Conservation (phyloP, 1,140 invertebrate genomes). For the Eciton burchellii region DNA sequence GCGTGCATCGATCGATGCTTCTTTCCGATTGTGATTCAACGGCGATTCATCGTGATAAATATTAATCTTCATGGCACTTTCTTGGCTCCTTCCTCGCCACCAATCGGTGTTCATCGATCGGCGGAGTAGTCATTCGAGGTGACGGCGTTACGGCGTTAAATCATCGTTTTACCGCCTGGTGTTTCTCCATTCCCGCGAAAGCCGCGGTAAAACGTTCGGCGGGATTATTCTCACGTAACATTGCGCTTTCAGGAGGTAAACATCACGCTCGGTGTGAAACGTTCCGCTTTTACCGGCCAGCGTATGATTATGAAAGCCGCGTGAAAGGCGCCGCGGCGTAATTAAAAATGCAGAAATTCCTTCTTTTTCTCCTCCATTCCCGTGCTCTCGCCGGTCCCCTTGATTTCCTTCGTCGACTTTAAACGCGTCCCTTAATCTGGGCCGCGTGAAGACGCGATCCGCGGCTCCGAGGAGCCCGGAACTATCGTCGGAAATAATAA, state of each 20-base stretch:
- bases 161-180: neutral
- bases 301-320: slow-evolving; percentile 16
- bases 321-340: slow-evolving; percentile 29
- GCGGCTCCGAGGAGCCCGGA: slow-evolving; percentile 21
- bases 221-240: slow-evolving; percentile 26
- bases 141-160: neutral
- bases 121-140: neutral
- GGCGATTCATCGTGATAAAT: too few species aligned
- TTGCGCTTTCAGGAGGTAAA: slow-evolving; percentile 1
- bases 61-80: too few species aligned
- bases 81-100: neutral
- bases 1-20: too few species aligned
- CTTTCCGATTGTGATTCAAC: too few species aligned
- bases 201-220: neutral
- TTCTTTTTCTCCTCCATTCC: slow-evolving; percentile 10
- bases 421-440: slow-evolving; percentile 48
- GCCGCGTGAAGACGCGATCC: slow-evolving; percentile 46
- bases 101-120: neutral
- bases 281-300: neutral
- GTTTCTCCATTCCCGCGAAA: neutral
- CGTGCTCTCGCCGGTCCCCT: neutral
- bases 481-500: slow-evolving; percentile 68
- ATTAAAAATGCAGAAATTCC: slow-evolving; percentile 53
- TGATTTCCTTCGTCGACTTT: slow-evolving; percentile 28
- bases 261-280: slow-evolving; percentile 2